Conservation (phyloP, 2,888 invertebrate species). For the Ptychoptera albimana region DNA sequence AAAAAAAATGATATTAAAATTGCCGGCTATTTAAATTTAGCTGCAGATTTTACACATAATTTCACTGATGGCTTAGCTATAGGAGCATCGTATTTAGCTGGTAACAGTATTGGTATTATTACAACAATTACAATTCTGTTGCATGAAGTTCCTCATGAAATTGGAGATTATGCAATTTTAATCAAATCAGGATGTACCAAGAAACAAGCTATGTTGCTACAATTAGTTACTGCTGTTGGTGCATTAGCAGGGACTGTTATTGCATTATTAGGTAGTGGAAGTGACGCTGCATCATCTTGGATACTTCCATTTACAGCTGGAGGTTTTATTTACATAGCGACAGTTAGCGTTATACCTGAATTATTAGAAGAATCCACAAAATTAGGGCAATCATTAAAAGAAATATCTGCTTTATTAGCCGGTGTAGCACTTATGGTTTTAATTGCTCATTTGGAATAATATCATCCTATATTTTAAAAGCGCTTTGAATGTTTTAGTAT, state of each 20-base stretch:
- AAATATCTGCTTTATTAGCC: constrained; percentile 71
- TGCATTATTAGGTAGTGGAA: constrained; percentile 66
- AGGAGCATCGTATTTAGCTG: constrained; percentile 92
- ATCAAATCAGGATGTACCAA: constrained; percentile 92
- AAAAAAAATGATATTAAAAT: constrained; percentile 47
- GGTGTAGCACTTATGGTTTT: constrained; percentile 94
- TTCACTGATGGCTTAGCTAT: constrained; percentile 99
- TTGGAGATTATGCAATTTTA: constrained; percentile 97
- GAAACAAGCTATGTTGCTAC: constrained; percentile 86
- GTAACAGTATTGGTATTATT: constrained; percentile 68
- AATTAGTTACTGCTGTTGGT: constrained; percentile 86
- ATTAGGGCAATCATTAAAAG: constrained; percentile 76
- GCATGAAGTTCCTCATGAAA: constrained; percentile 99
- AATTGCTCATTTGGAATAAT: constrained; percentile 64
- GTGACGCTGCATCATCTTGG: constrained; percentile 61
- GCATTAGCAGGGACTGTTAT: constrained; percentile 86
- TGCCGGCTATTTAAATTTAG: constrained; percentile 85
- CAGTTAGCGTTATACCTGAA: constrained; percentile 97
- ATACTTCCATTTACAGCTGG: constrained; percentile 96
- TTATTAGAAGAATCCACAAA: constrained; percentile 77
- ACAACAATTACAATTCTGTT: constrained; percentile 92
- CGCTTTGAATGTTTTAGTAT: no score
- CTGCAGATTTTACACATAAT: constrained; percentile 97
- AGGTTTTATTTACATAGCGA: constrained; percentile 99
- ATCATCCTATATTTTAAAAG: background rate